Evolutionary conservation across 2,113 vertebrate genomes (phyloP).

Genomic region (Phalacrocorax aristotelis): DNA sequence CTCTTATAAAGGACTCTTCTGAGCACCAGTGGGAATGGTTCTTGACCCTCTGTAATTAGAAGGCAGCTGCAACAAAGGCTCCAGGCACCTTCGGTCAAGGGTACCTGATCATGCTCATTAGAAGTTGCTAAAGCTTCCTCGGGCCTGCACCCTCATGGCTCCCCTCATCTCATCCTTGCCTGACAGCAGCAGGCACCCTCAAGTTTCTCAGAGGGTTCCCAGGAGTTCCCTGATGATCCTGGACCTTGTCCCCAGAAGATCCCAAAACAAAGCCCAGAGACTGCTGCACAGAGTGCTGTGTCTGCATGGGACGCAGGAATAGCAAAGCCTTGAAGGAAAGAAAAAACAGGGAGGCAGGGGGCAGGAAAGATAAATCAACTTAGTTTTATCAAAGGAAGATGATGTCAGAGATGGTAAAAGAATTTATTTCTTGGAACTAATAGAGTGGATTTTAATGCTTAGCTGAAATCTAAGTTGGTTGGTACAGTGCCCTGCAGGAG

Average conservation of each 20-base stretch:
- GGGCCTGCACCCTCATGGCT: rapidly evolving
- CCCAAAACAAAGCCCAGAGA: not conserved
- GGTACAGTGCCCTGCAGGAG: not conserved
- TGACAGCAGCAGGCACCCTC: not conserved
- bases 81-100: not conserved
- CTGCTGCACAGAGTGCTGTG: not conserved
- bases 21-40: not conserved
- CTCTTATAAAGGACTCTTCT: not conserved
- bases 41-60: not conserved
- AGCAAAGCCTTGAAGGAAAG: not conserved
- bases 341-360: not conserved
- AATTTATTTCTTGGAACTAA: not conserved
- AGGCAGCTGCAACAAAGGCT: not conserved
- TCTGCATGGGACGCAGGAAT: not conserved
- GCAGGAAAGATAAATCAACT: not conserved
- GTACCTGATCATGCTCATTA: not conserved
- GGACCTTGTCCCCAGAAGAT: not conserved
- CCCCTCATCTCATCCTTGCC: not conserved
- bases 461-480: not conserved
- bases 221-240: not conserved
- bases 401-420: not conserved
- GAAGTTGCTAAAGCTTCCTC: not conserved
- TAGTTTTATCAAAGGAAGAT: not conserved
- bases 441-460: not conserved
- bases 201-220: not conserved